Evolutionary conservation across 2,113 vertebrate species (phyloP).

Genomic region (Leptobrachium leishanense): DNA sequence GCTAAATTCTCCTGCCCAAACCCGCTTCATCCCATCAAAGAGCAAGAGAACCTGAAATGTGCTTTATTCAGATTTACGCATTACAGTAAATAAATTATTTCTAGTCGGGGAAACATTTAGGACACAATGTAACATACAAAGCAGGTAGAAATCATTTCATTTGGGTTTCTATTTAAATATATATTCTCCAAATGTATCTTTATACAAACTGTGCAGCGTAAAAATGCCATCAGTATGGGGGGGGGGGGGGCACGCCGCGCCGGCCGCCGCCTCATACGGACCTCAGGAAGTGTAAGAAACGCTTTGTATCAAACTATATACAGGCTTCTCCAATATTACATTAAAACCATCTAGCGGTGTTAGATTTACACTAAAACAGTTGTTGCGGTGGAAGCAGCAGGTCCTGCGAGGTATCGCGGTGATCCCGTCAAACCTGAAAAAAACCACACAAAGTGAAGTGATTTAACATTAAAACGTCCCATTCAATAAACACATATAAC

Average conservation of each 20-base stretch:
- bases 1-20: too few relatives aligned
- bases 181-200: slow-evolving; percentile 56
- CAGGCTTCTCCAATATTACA: slow-evolving; percentile 26
- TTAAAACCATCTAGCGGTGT: not conserved
- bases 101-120: slow-evolving; percentile 54
- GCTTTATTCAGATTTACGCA: slow-evolving; percentile 58
- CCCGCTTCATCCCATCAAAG: too few relatives aligned
- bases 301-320: slow-evolving; percentile 33
- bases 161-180: slow-evolving; percentile 39
- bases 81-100: slow-evolving; percentile 63
- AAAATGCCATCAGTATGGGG: slow-evolving; percentile 35
- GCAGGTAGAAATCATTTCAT: slow-evolving; percentile 42
- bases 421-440: not conserved
- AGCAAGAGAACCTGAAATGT: slow-evolving; percentile 30
- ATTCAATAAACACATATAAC: too few relatives aligned
- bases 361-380: not conserved
- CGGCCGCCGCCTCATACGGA: not conserved
- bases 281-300: not conserved
- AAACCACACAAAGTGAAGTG: too few relatives aligned
- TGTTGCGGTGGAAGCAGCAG: not conserved
- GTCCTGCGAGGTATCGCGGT: not conserved
- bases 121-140: slow-evolving; percentile 53
- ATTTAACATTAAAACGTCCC: too few relatives aligned
- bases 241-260: not conserved
- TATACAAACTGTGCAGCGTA: slow-evolving; percentile 66